Conservation (phyloP, 2,888 invertebrate species). For the Pristionchus mayeri region DNA sequence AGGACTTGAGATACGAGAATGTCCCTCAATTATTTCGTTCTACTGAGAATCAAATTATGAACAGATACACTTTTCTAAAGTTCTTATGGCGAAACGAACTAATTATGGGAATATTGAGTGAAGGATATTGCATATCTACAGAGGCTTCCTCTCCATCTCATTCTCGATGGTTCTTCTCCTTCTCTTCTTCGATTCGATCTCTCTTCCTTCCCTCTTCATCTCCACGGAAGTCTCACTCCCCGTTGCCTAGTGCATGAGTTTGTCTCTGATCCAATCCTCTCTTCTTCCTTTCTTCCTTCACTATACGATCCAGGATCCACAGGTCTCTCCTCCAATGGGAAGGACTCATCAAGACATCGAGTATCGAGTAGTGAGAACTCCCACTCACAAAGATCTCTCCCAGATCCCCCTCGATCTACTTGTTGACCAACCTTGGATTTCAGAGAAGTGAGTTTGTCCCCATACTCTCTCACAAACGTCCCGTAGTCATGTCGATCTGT, state of each 20-base stretch:
- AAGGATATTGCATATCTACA: too few species aligned
- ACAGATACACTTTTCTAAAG: neutral
- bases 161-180: neutral
- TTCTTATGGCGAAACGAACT: neutral
- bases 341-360: constrained; percentile 14
- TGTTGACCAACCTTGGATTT: constrained; percentile 57
- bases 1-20: neutral
- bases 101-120: too few species aligned
- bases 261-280: neutral
- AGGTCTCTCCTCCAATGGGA: neutral
- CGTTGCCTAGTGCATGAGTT: neutral
- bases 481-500: neutral
- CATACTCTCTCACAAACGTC: neutral
- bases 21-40: neutral
- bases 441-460: constrained; percentile 55
- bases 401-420: constrained; percentile 43
- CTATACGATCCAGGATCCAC: constrained; percentile 16
- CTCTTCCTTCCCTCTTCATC: neutral
- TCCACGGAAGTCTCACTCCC: neutral
- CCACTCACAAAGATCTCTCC: constrained; percentile 10
- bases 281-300: neutral
- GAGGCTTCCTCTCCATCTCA: too few species aligned
- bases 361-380: constrained; percentile 25
- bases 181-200: neutral
- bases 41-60: neutral